Base-by-base conservation (phyloP, 2,797 vertebrate species). In the Chaunax sp. region DNA sequence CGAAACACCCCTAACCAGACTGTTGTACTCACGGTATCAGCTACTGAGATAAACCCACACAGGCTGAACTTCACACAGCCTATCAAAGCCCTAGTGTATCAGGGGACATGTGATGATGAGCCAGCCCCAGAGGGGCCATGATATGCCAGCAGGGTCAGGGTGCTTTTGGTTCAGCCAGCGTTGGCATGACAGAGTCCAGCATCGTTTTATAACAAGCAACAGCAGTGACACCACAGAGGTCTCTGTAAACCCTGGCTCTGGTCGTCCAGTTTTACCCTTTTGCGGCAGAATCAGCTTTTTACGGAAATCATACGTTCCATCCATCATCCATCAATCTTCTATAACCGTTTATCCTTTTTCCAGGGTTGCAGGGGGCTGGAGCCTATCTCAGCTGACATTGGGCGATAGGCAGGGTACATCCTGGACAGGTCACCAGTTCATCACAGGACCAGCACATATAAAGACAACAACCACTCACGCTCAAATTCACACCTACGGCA, bases 1-100 rank as follows among this genome's bases (percentile, higher is more conserved):
- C 82, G n/a, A 86, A 77, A 77, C 73, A 56, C 72, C 58, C 69
- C 66, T 69, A 79, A 79, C 61, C 75, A 63, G 35, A 55, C 57
- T 26, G 33, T 40, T 35, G 60, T 68, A 51, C 62, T 57, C 58
- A 71, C 73, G 51, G 51, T 61, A 78, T 82, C 79, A 78, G 68
- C 28, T 18, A 49, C 66, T 19, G 41, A 83, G 83, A 84, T 68
- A 76, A 83, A 72, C 59, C 71, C 67, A 44, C 75, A 22, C 30
- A 74, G 30, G 8, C 69, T 91, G 87, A 91, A 80, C 89, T 88
- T 89, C 80, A 76, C 61, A 75, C 82, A 67, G 80, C 57, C 64
- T 75, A 77, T 80, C 79, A 60, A 63, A 68, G 51, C 51, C 65
- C 28, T 23, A 77, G 78, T 72, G 76, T 83, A 87, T 77, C 85